Percentiles rank a stretch among this genome's conserved stretches.
These are phyloP conservation scores for Rattus norvegicus DNA, from an alignment of 2,113 vertebrate species.

Conservation along the genomic window GRCr8 NC_086039.1:14618001-14618500, in stretches of 20 bases:
- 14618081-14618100: constrained; percentile 50
- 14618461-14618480: constrained; percentile 29
- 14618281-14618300: neutral
- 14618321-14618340: neutral
- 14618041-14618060: neutral
- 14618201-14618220: neutral
- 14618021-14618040: constrained; percentile 2
- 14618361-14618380: neutral
- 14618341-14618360: neutral
- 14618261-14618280: neutral
- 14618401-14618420: neutral
- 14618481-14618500: neutral
- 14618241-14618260: neutral
- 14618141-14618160: neutral
- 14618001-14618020: constrained; percentile 4
- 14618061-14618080: constrained; percentile 16
- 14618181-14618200: constrained; percentile 35
- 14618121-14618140: constrained; percentile 36
- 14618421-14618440: neutral
- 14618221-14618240: neutral
- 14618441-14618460: constrained; percentile 18
- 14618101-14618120: neutral
- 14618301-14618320: neutral
- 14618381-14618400: constrained; percentile 31
- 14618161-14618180: neutral